Conservation (phyloP, 2,888 invertebrate species). For the Steinernema scapterisci region DNA sequence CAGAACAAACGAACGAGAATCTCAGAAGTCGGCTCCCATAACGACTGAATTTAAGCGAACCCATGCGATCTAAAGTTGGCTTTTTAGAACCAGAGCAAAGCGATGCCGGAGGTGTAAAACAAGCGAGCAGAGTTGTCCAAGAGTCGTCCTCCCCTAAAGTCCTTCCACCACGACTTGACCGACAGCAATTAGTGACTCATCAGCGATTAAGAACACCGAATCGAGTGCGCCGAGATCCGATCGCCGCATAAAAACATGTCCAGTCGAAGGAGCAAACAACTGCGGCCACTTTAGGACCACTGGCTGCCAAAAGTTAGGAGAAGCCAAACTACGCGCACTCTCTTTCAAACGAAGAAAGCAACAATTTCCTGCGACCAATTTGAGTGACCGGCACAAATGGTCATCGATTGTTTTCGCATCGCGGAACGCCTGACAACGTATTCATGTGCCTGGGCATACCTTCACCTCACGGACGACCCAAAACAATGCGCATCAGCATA, state of each 20-base stretch:
- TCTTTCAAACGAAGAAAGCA: background rate
- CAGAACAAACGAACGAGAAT: too few species aligned
- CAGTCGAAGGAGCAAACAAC: too few species aligned
- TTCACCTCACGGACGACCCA: background rate
- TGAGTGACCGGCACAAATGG: constrained; percentile 13
- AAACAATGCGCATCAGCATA: background rate
- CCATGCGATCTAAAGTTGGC: too few species aligned
- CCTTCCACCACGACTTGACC: too few species aligned
- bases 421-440: background rate
- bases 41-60: too few species aligned
- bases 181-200: background rate
- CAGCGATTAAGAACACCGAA: constrained; percentile 1
- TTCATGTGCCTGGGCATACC: background rate
- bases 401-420: constrained; percentile 16
- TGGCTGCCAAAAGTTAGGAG: background rate
- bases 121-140: too few species aligned
- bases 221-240: background rate
- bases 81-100: too few species aligned
- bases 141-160: too few species aligned
- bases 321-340: background rate
- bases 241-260: background rate
- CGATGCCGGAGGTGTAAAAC: too few species aligned
- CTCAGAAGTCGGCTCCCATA: too few species aligned
- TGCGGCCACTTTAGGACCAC: too few species aligned
- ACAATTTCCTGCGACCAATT: background rate